Percentiles rank a stretch among this genome's conserved stretches.
Conservation (phyloP, 2,113 vertebrate species). For the Girardinichthys multiradiatus region DNA sequence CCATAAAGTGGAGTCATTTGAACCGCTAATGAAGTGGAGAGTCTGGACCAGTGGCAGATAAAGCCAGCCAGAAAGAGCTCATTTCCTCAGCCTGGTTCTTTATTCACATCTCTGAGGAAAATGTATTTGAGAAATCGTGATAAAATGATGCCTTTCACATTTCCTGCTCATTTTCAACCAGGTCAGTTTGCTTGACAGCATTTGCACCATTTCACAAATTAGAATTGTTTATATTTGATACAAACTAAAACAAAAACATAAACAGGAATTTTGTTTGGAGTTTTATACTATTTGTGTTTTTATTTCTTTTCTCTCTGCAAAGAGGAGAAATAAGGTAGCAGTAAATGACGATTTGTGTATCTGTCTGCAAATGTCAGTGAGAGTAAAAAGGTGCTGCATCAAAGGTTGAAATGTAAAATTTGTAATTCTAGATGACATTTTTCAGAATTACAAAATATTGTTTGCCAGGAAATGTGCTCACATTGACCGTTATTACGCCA, state of each 20-base stretch:
- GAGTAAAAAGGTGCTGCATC: neutral
- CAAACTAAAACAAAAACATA: neutral
- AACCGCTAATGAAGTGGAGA: constrained; percentile 75
- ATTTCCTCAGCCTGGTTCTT: constrained; percentile 33
- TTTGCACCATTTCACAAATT: neutral
- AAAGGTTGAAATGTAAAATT: neutral
- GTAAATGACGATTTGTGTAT: neutral
- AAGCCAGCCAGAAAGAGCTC: constrained; percentile 45
- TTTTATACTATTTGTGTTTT: neutral
- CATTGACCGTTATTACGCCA: neutral
- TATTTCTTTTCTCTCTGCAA: neutral
- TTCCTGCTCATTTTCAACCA: neutral
- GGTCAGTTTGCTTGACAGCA: neutral
- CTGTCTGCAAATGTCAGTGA: neutral
- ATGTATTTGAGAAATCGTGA: neutral
- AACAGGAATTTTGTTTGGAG: neutral
- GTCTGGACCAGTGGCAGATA: constrained; percentile 68
- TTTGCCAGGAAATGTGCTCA: neutral
- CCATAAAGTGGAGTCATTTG: constrained; percentile 72
- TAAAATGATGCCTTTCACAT: neutral
- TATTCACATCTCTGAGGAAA: constrained; percentile 35
- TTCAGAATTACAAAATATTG: neutral
- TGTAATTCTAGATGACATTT: neutral
- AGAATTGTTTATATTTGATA: neutral
- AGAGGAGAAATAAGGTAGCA: neutral